Evolutionary conservation across 2,888 invertebrate species (phyloP).

Genomic region (Hirtodrosophila confusa): DNA sequence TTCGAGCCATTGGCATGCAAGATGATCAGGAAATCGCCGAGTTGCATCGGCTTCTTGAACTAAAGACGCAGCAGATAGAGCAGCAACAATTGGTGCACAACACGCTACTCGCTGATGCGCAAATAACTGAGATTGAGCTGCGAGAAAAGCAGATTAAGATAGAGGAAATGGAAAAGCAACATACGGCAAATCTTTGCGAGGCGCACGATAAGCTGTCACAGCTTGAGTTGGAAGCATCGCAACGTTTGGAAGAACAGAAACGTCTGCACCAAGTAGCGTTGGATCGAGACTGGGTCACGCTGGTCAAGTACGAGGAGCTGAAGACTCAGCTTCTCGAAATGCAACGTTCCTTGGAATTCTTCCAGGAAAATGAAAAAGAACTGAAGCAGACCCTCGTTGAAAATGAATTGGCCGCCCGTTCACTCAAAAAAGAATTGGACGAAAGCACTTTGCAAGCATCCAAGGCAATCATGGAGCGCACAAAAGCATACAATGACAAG

Average conservation of each 20-base stretch:
- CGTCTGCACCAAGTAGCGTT: slow-evolving; percentile 84
- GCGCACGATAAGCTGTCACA: slow-evolving; percentile 69
- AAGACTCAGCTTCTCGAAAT: slow-evolving; percentile 84
- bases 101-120: slow-evolving; percentile 75
- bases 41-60: slow-evolving; percentile 41
- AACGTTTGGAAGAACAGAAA: slow-evolving; percentile 67
- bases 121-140: slow-evolving; percentile 78
- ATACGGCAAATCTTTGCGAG: slow-evolving; percentile 71
- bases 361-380: slow-evolving; percentile 84
- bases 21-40: slow-evolving; percentile 55
- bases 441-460: slow-evolving; percentile 90
- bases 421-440: slow-evolving; percentile 88
- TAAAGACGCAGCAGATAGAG: slow-evolving; percentile 72
- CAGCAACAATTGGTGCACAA: slow-evolving; percentile 83
- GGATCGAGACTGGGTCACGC: slow-evolving; percentile 86
- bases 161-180: slow-evolving; percentile 73
- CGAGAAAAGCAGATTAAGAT: slow-evolving; percentile 74
- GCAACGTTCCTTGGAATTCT: slow-evolving; percentile 81
- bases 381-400: slow-evolving; percentile 82
- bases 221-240: slow-evolving; percentile 60
- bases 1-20: slow-evolving; percentile 66
- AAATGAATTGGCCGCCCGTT: slow-evolving; percentile 85
- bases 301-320: slow-evolving; percentile 85
- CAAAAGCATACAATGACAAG: slow-evolving; percentile 89
- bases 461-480: slow-evolving; percentile 89